Evolutionary conservation across 2,797 vertebrate species (phyloP), one percentile per base, ranked within the genome.

Genomic region (Emys orbicularis): DNA sequence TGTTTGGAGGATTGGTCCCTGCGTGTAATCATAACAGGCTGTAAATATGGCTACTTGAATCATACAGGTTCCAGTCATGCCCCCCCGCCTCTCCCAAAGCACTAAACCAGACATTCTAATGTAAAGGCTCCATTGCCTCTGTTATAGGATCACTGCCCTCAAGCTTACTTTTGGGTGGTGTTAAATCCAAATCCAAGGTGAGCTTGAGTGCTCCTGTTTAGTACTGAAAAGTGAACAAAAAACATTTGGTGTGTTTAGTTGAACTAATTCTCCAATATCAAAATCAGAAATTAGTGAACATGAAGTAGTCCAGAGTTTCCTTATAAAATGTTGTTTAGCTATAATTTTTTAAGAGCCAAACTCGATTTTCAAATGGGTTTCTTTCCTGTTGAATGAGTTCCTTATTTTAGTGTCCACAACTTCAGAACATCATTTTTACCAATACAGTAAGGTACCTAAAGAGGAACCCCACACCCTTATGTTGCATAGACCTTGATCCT

Each of bases 61-160:
- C 21, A 23, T 41, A 37, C 19, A 41, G 8, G 41, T 83, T 18
- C 5, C 53, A 15, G 7, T 29, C 6, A 0, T 2, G 1, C 19
- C 44, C 27, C 44, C 27, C 25, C 29, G 13, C 25, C 12, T 27
- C 13, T 9, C 3, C 27, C 44, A 12, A 29, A 77, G 44, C 44
- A 2, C 27, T 77, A 47, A 49, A 29, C 41, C 3, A 47, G 47
- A 47, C 12, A 15, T 76, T 76, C 7, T 77, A 77, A 47, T 8
- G 12, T 49, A 27, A 77, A 47, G 25, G 74, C 44, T 29, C 44
- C 74, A 49, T 27, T 29, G 41, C 13, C 8, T 47, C 44, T 29
- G 72, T 47, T 44, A 29, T 25, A 29, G 44, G 25, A 47, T 76
- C 72, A 76, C 7, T 47, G 25, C 25, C 41, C 41, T 31, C 74